Conservation (phyloP, 2,113 vertebrate species). For the Hypocryptadius cinnamomeus region DNA sequence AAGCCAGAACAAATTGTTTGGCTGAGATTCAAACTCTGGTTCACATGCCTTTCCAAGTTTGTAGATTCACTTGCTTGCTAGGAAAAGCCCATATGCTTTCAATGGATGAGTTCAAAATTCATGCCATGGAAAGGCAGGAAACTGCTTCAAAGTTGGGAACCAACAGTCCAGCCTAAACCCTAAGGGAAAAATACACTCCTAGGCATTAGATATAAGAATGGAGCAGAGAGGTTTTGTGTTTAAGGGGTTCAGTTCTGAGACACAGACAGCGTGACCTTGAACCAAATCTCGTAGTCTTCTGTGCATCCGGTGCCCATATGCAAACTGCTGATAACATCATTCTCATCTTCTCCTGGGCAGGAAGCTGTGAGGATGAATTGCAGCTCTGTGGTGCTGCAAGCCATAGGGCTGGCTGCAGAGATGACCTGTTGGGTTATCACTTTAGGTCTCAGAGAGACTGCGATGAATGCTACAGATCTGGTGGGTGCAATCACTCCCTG, state of each 20-base stretch:
- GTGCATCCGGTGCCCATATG: not conserved
- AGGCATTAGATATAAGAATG: not conserved
- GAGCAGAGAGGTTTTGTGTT: not conserved
- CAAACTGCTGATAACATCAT: not conserved
- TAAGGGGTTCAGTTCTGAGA: not conserved
- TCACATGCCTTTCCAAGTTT: constrained; percentile 55
- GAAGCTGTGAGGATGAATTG: not conserved
- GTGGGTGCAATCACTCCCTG: not conserved
- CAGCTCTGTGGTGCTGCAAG: not conserved
- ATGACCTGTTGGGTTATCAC: not conserved
- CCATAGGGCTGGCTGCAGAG: not conserved
- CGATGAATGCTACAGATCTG: not conserved
- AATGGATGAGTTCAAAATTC: constrained; percentile 45
- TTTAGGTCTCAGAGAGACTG: not conserved
- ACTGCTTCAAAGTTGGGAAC: constrained; percentile 51
- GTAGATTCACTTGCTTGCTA: constrained; percentile 14
- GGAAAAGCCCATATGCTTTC: constrained; percentile 47
- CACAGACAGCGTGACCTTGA: not conserved
- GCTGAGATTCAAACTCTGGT: constrained; percentile 48
- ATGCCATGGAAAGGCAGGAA: constrained; percentile 24
- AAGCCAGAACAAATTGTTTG: constrained; percentile 70
- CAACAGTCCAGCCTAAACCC: not conserved
- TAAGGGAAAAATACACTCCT: not conserved
- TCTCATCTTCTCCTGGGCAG: not conserved
- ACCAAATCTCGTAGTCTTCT: not conserved